These are phyloP conservation scores for Orthonychiurus folsomi DNA, from an alignment of 2,888 invertebrate species.

Conservation along the genomic window DNA sequence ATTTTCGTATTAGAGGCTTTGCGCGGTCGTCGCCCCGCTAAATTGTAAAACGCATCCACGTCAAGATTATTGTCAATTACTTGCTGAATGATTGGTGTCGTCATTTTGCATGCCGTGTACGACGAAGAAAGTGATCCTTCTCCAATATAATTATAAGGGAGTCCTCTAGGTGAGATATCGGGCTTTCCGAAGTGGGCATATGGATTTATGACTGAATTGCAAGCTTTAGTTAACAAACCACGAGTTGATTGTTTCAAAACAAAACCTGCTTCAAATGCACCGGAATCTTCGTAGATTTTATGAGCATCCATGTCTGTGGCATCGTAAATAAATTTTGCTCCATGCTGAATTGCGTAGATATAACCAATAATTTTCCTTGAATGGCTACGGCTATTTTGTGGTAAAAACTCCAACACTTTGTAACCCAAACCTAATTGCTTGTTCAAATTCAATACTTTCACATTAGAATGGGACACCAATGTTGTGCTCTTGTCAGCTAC, in stretches of 20 bases:
- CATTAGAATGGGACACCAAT: not conserved
- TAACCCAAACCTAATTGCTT: not conserved
- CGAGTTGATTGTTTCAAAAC: not conserved
- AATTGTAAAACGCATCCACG: not conserved
- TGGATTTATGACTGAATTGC: not conserved
- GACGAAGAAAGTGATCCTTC: not conserved
- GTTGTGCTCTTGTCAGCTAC: not conserved
- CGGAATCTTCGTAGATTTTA: no score
- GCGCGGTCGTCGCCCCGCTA: not conserved
- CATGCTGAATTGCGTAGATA: not conserved
- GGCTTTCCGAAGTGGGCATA: not conserved
- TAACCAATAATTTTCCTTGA: not conserved
- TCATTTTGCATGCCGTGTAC: not conserved
- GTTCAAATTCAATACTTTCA: not conserved
- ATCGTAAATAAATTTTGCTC: not conserved
- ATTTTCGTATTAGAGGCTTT: no score
- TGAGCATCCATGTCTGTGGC: not conserved
- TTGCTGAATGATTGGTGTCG: not conserved
- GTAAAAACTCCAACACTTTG: not conserved
- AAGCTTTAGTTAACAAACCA: not conserved
- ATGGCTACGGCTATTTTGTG: not conserved
- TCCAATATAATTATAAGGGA: not conserved
- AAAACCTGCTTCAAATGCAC: not conserved
- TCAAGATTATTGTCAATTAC: not conserved
- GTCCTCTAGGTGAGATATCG: not conserved